phyloP scores from a whole-genome alignment of 2,888 invertebrate genomes.

The Nycteola revayana region DNA sequence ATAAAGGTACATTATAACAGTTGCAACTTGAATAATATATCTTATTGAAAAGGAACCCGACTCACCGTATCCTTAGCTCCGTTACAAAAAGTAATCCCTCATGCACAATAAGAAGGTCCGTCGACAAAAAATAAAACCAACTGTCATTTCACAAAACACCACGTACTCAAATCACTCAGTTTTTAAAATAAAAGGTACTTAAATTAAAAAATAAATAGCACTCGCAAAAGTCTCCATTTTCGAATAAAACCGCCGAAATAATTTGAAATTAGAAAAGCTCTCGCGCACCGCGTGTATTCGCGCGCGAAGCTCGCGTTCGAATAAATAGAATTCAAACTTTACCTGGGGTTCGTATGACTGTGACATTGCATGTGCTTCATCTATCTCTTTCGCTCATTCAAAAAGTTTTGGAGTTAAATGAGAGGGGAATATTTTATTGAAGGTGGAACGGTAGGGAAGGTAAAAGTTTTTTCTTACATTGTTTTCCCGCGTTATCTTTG shows the following conservation, averaged over 20 bases:
- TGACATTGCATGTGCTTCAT: constrained; percentile 56
- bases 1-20: constrained; percentile 25
- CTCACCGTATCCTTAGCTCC: constrained; percentile 63
- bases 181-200: constrained; percentile 14
- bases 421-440: constrained; percentile 50
- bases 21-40: constrained; percentile 43
- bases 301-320: constrained; percentile 76
- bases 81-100: constrained; percentile 61
- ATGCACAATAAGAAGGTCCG: constrained; percentile 58
- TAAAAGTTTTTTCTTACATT: constrained; percentile 58
- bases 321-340: constrained; percentile 60
- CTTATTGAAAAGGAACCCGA: constrained; percentile 45
- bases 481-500: constrained; percentile 69
- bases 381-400: constrained; percentile 42
- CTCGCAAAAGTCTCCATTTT: constrained; percentile 32
- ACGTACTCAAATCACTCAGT: constrained; percentile 42
- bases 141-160: constrained; percentile 48
- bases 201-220: constrained; percentile 28
- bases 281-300: constrained; percentile 67
- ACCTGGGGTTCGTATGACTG: constrained; percentile 69
- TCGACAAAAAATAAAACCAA: constrained; percentile 54
- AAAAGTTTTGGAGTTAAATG: constrained; percentile 20
- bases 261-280: constrained; percentile 28
- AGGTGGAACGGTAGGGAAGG: constrained; percentile 61
- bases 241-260: constrained; percentile 38